phyloP scores from a whole-genome alignment of 1,140 invertebrate genomes.

The Drosophila elegans region DNA sequence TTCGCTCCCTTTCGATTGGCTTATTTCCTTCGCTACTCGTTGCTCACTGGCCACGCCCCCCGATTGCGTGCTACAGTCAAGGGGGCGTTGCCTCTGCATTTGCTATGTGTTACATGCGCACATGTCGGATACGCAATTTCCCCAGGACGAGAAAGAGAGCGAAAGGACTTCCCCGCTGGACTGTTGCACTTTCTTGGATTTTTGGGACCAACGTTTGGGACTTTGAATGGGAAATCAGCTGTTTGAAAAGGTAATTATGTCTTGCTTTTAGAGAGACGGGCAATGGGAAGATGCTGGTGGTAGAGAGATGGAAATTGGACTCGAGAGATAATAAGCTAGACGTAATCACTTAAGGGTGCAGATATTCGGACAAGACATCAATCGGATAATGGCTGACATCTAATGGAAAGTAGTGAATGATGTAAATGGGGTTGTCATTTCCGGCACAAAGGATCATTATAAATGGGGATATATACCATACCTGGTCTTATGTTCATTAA shows the following conservation, averaged over 20 bases:
- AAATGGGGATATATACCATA: background rate
- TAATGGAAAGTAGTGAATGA: background rate
- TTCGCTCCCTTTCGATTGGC: conserved; percentile 49
- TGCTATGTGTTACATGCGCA: conserved; percentile 59
- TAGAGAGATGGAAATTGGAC: conserved; percentile 26
- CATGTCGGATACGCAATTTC: conserved; percentile 55
- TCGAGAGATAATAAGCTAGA: conserved; percentile 17
- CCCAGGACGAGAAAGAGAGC: conserved; percentile 41
- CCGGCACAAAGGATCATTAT: conserved; percentile 1
- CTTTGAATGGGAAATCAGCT: conserved; percentile 51
- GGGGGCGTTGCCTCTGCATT: conserved; percentile 46
- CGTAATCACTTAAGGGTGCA: conserved; percentile 38
- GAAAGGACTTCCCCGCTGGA: conserved; percentile 42
- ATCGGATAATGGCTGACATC: background rate
- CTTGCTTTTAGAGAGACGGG: background rate
- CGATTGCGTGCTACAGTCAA: background rate
- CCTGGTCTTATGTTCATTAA: background rate
- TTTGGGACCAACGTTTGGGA: conserved; percentile 40
- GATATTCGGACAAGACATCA: conserved; percentile 10
- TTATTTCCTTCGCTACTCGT: conserved; percentile 49
- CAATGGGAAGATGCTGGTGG: background rate
- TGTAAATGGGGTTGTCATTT: background rate
- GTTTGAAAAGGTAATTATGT: conserved; percentile 45
- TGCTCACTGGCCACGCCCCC: conserved; percentile 52
- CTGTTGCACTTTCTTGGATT: conserved; percentile 59